Evolutionary conservation across 2,888 invertebrate species (phyloP).

Genomic region (Patella pellucida): DNA sequence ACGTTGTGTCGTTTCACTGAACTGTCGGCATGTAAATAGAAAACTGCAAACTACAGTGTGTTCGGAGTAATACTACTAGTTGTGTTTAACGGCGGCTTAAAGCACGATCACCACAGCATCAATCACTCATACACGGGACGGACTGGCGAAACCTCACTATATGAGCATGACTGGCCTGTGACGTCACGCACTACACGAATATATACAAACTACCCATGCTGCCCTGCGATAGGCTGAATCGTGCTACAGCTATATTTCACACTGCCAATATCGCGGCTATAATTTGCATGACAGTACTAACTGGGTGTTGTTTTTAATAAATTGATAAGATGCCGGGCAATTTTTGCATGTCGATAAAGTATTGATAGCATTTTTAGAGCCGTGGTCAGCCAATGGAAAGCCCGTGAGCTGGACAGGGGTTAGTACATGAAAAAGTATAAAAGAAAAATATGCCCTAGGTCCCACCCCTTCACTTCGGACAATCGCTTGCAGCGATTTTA

Average conservation of each 20-base stretch:
- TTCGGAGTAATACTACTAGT: background rate
- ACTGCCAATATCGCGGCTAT: constrained; percentile 22
- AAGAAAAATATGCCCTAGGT: background rate
- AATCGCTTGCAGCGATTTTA: background rate
- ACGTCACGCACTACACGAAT: constrained; percentile 27
- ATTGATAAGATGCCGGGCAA: background rate
- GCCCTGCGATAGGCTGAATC: constrained; percentile 25
- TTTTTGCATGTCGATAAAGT: background rate
- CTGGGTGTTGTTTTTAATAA: constrained; percentile 5
- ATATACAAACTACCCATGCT: constrained; percentile 19
- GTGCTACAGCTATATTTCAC: constrained; percentile 9
- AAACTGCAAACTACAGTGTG: too few species aligned
- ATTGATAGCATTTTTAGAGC: constrained; percentile 4
- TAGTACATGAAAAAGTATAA: background rate
- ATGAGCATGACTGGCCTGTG: constrained; percentile 31
- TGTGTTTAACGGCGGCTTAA: constrained; percentile 42
- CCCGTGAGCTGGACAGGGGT: constrained; percentile 5
- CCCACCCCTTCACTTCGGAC: background rate
- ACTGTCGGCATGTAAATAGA: too few species aligned
- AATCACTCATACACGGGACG: constrained; percentile 37
- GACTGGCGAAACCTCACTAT: constrained; percentile 23
- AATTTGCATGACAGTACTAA: constrained; percentile 23
- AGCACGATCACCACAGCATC: constrained; percentile 40
- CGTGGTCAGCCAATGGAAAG: constrained; percentile 5
- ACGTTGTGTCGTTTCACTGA: too few species aligned